Evolutionary conservation across 2,113 vertebrate species (phyloP).

Genomic region (Gila orcuttii): DNA sequence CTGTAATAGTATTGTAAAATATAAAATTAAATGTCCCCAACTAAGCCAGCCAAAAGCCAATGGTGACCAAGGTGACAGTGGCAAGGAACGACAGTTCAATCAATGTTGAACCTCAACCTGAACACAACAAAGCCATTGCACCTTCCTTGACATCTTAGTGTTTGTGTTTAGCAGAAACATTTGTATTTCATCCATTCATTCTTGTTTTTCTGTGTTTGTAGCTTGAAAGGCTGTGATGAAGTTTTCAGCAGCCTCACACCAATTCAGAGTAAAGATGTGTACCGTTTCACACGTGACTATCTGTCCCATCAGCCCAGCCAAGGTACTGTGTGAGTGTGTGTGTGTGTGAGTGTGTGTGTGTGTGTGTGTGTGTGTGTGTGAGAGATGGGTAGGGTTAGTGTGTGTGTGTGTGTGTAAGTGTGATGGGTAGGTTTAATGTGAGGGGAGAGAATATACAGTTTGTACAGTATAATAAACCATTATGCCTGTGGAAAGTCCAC

Average conservation of each 20-base stretch:
- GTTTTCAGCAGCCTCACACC: constrained; percentile 53
- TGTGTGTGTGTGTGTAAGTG: not conserved
- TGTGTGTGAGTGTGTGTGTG: not conserved
- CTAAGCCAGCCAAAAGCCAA: no score
- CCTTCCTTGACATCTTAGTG: not conserved
- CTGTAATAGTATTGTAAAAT: no score
- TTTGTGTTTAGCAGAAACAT: not conserved
- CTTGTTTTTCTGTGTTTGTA: constrained; percentile 36
- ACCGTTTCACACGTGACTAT: constrained; percentile 51
- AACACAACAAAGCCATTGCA: not conserved
- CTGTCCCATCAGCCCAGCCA: constrained; percentile 33
- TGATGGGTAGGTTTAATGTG: not conserved
- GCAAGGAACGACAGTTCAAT: no score
- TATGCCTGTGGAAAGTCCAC: no score
- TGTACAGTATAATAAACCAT: not conserved
- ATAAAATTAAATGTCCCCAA: no score
- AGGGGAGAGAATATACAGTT: not conserved
- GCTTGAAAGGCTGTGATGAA: constrained; percentile 57
- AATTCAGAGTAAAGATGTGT: constrained; percentile 54
- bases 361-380: not conserved
- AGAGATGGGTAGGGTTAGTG: no score
- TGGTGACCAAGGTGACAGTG: no score
- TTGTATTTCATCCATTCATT: not conserved
- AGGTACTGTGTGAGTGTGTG: constrained; percentile 38
- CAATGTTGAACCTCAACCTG: no score